Evolutionary conservation across 1,140 invertebrate species (phyloP).

Genomic region (Idris sp.): DNA sequence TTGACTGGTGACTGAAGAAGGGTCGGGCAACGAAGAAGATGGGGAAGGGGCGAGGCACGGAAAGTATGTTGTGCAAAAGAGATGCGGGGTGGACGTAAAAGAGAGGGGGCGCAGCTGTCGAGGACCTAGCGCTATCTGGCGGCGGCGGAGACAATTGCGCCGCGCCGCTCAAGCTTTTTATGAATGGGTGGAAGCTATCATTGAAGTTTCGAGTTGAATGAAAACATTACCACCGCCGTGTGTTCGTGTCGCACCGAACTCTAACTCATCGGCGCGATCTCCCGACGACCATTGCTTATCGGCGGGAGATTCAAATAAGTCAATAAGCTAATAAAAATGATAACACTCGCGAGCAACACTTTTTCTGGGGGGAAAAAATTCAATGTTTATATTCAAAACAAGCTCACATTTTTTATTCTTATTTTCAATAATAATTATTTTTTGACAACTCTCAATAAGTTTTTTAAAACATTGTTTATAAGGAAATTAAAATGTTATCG

Average conservation of each 20-base stretch:
- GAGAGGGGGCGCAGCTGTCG: constrained; percentile 57
- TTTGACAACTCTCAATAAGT: too few species aligned
- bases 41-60: constrained; percentile 27
- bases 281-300: constrained; percentile 63
- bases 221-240: constrained; percentile 74
- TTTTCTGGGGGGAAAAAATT: too few species aligned
- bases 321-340: constrained; percentile 41
- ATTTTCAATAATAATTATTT: too few species aligned
- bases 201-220: constrained; percentile 81
- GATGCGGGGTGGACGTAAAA: too few species aligned
- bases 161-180: constrained; percentile 82
- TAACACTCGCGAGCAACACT: constrained; percentile 11
- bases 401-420: too few species aligned
- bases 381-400: too few species aligned
- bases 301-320: constrained; percentile 64
- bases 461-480: too few species aligned
- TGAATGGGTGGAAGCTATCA: constrained; percentile 88
- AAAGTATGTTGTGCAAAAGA: constrained; percentile 19
- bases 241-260: constrained; percentile 62
- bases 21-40: constrained; percentile 11
- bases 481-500: too few species aligned
- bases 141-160: constrained; percentile 69
- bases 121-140: constrained; percentile 77
- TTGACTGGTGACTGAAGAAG: constrained; percentile 39
- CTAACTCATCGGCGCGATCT: constrained; percentile 63